phyloP scores from a whole-genome alignment of 2,888 invertebrate genomes.

The Philereme vetulata region DNA sequence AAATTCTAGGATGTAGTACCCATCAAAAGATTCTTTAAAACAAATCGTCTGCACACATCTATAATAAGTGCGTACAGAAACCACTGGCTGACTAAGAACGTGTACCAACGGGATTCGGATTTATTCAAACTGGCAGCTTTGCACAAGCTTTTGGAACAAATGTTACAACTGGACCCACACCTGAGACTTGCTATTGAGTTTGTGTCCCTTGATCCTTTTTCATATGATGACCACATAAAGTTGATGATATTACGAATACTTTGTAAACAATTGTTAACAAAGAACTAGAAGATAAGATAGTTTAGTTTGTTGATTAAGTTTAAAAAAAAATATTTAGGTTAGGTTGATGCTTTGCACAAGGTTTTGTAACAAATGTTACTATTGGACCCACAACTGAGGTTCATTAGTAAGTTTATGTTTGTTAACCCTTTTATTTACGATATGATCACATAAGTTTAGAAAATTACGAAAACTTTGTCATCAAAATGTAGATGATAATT shows the following conservation, averaged over 20 bases:
- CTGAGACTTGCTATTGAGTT: not conserved
- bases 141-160: slow-evolving; percentile 41
- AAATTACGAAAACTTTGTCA: too few species aligned
- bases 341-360: too few species aligned
- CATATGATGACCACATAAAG: slow-evolving; percentile 28
- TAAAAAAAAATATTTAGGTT: not conserved
- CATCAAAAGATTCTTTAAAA: slow-evolving; percentile 34
- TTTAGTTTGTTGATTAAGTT: not conserved
- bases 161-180: not conserved
- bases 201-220: slow-evolving; percentile 46
- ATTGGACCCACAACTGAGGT: slow-evolving; percentile 51
- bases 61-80: slow-evolving; percentile 39
- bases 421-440: slow-evolving; percentile 52
- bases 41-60: slow-evolving; percentile 28
- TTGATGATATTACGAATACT: too few species aligned
- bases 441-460: slow-evolving; percentile 4
- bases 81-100: slow-evolving; percentile 33
- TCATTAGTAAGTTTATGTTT: slow-evolving; percentile 55
- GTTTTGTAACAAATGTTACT: slow-evolving; percentile 50
- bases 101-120: slow-evolving; percentile 31
- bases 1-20: slow-evolving; percentile 42
- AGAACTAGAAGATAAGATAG: not conserved
- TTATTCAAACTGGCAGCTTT: slow-evolving; percentile 42
- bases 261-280: too few species aligned
- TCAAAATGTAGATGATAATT: too few species aligned